phyloP scores from a whole-genome alignment of 1,140 invertebrate species.

The Sycophila sp. region DNA sequence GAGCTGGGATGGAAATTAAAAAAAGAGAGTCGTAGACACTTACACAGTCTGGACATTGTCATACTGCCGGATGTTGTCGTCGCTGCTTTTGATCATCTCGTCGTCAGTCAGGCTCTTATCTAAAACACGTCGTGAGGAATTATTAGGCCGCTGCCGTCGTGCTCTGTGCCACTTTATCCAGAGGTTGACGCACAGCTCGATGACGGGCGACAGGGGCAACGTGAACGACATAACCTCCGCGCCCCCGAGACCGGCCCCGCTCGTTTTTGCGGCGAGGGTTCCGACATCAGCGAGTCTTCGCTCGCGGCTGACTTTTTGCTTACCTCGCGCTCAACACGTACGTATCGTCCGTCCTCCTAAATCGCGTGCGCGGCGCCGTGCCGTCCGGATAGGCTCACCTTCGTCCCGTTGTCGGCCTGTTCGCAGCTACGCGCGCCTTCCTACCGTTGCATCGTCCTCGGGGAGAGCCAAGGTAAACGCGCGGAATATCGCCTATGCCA shows the following conservation, averaged over 20 bases:
- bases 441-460: conserved; percentile 1
- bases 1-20: too few relatives aligned
- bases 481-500: too few relatives aligned
- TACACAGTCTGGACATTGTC: conserved; percentile 56
- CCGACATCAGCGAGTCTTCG: neutral
- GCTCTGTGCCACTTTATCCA: too few relatives aligned
- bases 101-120: too few relatives aligned
- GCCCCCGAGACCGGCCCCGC: neutral
- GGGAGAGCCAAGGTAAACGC: neutral
- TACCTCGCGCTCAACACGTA: conserved; percentile 25
- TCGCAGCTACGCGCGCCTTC: too few relatives aligned
- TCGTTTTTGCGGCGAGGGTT: too few relatives aligned
- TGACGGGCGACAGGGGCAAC: too few relatives aligned
- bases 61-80: conserved; percentile 46
- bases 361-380: too few relatives aligned
- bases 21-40: conserved; percentile 43
- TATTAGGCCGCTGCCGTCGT: too few relatives aligned
- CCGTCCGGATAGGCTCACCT: neutral
- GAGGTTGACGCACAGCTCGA: too few relatives aligned
- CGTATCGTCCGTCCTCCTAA: neutral
- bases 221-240: conserved; percentile 25
- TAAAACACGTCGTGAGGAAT: too few relatives aligned
- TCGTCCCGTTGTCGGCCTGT: too few relatives aligned
- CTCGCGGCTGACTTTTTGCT: neutral
- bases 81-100: conserved; percentile 55